These are phyloP conservation scores for Chanos chanos DNA, from an alignment of 2,797 vertebrate species.

Conservation along the genomic window DNA sequence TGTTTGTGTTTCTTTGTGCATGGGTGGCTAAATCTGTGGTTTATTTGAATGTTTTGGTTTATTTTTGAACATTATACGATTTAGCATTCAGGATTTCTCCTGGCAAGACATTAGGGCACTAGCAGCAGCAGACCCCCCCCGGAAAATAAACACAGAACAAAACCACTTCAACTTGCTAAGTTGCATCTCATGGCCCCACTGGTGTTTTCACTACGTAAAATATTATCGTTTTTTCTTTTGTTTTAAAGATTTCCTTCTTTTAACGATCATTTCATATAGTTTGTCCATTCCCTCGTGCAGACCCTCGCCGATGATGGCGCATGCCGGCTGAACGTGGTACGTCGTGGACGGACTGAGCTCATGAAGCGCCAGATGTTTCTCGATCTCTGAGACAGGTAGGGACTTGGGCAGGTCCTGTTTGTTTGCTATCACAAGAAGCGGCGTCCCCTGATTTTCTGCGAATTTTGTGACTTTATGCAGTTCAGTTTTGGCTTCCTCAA, in stretches of 20 bases:
- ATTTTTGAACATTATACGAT: too few relatives aligned
- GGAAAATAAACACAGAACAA: too few relatives aligned
- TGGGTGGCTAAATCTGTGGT: too few relatives aligned
- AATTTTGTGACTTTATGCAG: slow-evolving; percentile 86
- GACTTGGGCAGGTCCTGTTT: slow-evolving; percentile 86
- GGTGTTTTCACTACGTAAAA: neutral
- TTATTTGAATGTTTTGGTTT: too few relatives aligned
- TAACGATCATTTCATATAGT: slow-evolving; percentile 87
- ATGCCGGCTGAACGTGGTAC: slow-evolving; percentile 84
- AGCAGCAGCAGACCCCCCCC: too few relatives aligned
- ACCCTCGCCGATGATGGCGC: slow-evolving; percentile 86
- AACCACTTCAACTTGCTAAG: too few relatives aligned
- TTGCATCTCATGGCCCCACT: slow-evolving; percentile 8
- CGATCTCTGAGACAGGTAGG: slow-evolving; percentile 78
- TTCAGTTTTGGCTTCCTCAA: slow-evolving; percentile 84
- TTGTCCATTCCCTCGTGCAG: slow-evolving; percentile 88
- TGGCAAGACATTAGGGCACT: too few relatives aligned
- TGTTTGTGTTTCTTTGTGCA: too few relatives aligned
- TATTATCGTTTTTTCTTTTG: slow-evolving; percentile 83
- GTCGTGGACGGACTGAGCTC: slow-evolving; percentile 80
- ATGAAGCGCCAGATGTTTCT: slow-evolving; percentile 80
- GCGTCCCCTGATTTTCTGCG: slow-evolving; percentile 84
- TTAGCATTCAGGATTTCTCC: too few relatives aligned
- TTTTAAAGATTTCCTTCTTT: slow-evolving; percentile 81
- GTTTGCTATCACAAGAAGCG: slow-evolving; percentile 84